Percentiles rank a stretch among this genome's conserved stretches.
Conservation (phyloP, 2,797 vertebrate species). For the Botia kubotai region DNA sequence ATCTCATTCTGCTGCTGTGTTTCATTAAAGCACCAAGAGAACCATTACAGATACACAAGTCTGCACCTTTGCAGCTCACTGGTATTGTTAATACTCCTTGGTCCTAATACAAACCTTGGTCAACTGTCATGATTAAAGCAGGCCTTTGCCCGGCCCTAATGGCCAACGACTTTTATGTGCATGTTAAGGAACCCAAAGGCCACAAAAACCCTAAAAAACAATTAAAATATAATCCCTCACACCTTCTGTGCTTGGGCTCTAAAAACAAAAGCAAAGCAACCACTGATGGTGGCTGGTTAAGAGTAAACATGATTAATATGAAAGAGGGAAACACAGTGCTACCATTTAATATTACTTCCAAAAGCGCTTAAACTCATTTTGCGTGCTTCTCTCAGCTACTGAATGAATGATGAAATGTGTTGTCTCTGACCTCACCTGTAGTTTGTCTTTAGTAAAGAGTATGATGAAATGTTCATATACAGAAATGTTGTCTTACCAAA, state of each 20-base stretch:
- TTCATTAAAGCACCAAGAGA: slow-evolving; percentile 45
- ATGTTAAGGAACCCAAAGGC: no score
- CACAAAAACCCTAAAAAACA: no score
- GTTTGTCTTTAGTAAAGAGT: not conserved
- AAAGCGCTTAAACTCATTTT: not conserved
- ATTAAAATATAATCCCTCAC: no score
- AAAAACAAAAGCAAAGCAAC: no score
- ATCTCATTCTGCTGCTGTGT: slow-evolving; percentile 61
- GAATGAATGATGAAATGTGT: not conserved
- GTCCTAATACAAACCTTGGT: not conserved
- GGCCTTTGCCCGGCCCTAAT: no score
- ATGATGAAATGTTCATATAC: no score
- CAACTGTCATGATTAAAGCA: no score
- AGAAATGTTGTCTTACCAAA: slow-evolving; percentile 88
- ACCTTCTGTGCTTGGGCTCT: no score
- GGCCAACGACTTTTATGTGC: no score
- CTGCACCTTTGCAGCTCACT: not conserved
- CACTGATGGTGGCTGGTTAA: no score
- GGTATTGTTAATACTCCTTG: not conserved
- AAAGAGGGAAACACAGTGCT: no score
- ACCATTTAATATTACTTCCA: not conserved
- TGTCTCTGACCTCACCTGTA: not conserved
- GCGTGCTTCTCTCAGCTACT: not conserved
- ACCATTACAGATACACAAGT: slow-evolving; percentile 14
- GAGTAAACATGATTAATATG: no score